Conservation (phyloP, 2,797 vertebrate genomes). For the Lerista edwardsae region DNA sequence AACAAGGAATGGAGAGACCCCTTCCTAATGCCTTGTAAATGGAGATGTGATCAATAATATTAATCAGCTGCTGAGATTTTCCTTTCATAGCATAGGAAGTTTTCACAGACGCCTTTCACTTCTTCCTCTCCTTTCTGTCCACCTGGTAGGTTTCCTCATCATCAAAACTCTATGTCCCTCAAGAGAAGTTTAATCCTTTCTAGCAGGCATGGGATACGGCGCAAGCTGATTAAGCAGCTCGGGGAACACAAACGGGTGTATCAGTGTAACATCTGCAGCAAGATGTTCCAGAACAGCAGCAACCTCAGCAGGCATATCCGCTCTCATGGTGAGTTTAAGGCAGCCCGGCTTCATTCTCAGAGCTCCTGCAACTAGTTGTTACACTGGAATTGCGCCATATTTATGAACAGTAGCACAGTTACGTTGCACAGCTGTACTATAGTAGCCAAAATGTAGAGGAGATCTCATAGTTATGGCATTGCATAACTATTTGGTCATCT, state of each 20-base stretch:
- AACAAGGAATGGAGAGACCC: too few relatives aligned
- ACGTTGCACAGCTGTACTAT: too few relatives aligned
- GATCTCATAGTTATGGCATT: too few relatives aligned
- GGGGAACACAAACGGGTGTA: constrained; percentile 92
- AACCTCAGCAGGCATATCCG: constrained; percentile 97
- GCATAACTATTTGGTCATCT: background rate
- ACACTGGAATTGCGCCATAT: background rate
- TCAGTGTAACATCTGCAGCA: constrained; percentile 92
- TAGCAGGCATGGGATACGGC: constrained; percentile 78
- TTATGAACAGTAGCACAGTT: background rate
- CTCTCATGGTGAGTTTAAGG: constrained; percentile 87
- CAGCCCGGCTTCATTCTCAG: background rate
- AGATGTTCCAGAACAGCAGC: constrained; percentile 99
- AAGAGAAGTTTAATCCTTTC: constrained; percentile 80
- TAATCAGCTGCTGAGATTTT: background rate
- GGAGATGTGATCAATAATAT: background rate
- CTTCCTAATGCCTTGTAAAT: too few relatives aligned
- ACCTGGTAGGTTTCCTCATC: constrained; percentile 77
- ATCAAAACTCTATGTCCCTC: constrained; percentile 74
- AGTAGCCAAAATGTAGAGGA: too few relatives aligned
- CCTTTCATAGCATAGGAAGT: background rate
- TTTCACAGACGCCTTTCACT: constrained; percentile 45
- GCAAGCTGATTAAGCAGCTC: constrained; percentile 81
- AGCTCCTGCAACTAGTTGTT: background rate
- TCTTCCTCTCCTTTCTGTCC: constrained; percentile 45